Conservation (phyloP, 2,797 vertebrate genomes). For the Eidolon dupreanum region DNA sequence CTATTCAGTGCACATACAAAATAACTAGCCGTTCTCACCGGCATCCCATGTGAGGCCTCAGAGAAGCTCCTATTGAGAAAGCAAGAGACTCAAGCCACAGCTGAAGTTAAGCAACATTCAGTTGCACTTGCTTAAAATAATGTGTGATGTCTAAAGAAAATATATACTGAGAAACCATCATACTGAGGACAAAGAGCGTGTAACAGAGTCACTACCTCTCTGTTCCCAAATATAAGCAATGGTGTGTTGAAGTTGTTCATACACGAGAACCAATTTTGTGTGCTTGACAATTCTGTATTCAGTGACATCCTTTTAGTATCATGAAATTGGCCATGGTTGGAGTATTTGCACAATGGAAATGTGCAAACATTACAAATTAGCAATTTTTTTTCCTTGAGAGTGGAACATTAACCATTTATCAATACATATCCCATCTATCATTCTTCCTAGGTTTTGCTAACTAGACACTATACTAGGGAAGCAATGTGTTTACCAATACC, state of each 20-base stretch:
- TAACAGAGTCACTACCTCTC: not conserved
- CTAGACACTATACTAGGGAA: not conserved
- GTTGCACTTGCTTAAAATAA: not conserved
- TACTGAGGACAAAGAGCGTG: not conserved
- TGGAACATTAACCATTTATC: not conserved
- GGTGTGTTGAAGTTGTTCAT: not conserved
- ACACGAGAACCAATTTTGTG: not conserved
- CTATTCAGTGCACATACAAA: not conserved
- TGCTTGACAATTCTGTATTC: not conserved
- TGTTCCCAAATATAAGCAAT: not conserved
- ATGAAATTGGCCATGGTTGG: not conserved
- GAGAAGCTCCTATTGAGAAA: not conserved
- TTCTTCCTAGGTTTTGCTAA: not conserved
- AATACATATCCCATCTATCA: not conserved
- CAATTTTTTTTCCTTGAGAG: not conserved
- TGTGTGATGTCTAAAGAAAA: not conserved
- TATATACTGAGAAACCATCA: not conserved
- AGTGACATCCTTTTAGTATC: not conserved
- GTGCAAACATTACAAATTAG: not conserved
- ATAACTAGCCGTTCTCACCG: not conserved
- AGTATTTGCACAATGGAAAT: not conserved
- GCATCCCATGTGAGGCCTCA: not conserved
- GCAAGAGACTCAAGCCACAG: not conserved
- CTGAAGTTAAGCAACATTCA: fast-evolving
- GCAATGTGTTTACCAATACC: not conserved